Base-by-base conservation (phyloP, 2,797 vertebrate species). In the Myripristis murdjan region DNA sequence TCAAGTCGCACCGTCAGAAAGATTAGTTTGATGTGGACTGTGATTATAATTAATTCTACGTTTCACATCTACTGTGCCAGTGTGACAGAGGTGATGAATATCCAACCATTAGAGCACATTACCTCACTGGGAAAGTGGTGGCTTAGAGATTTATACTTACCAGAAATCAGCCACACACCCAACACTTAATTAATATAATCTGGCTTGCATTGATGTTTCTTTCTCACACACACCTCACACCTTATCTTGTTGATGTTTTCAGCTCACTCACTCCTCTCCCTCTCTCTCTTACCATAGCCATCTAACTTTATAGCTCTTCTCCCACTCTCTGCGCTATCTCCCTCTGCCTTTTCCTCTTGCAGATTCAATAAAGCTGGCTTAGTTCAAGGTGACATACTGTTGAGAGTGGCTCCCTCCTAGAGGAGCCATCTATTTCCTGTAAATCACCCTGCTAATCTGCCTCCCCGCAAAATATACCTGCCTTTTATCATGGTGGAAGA, bases 311-410 rank as follows among this genome's bases (percentile, higher is more conserved):
- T 57, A 37, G 48, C 23, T 47, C n/a, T 0, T 1, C 37, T 22
- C 20, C 44, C 26, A 41, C 41, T 22, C 33, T 67, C 31, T 43
- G 6, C 59, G 14, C 26, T 6, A 4, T 62, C 65, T 67, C 39
- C 22, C 61, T 79, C 35, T 47, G 52, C 57, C 51, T 44, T 46
- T 43, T 71, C 65, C 55, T 14, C 62, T 47, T 47, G 55, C 49
- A 69, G 67, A 75, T 79, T 80, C 59, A 63, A 37, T 64, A 79
- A 79, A 48, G 68, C 75, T 18, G 61, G 63, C 76, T 79, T 67
- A 53, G 70, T 71, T 85, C 75, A 48, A 88, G 83, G 83, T 86
- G 79, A 81, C 73, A 44, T 41, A 22, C 71, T 43, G 64, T 52
- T 80, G 41, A 77, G 72, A 69, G 61, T 65, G 61, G n/a, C 51